Evolutionary conservation across 2,888 invertebrate species (phyloP), one percentile per base, ranked within the genome.

Genomic region (Crossocerus cetratus): DNA sequence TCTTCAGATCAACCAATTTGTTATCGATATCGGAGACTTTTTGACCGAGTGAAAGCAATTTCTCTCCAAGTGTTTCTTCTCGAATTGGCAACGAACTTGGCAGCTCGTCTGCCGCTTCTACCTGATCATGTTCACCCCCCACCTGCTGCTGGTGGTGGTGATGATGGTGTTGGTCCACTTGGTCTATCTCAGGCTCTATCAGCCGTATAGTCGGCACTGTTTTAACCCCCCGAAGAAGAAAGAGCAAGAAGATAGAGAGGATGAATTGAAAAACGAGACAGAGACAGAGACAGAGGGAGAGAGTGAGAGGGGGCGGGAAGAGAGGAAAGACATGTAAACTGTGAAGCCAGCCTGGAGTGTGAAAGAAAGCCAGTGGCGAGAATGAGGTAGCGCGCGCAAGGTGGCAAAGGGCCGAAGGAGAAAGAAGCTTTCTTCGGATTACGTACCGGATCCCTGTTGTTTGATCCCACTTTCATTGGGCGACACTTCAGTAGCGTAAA

Each of bases 1-100:
- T 95, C 88, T 96, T 96, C 65, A 97, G 91, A 49, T 93, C 94
- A 72, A 94, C 94, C 77, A 97, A 90, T 90, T 96, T 96, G 11
- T 93, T 91, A 88, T 96, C 96, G 83, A 97, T 96, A 82, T 96
- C 94, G 66, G 94, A 95, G 0, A 96, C 96, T 91, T 96, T 96
- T 89, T 95, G 95, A 90, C 96, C 96, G 62, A 96, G 91, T 0
- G 94, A 93, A 61, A 95, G 92, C 55, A 96, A 90, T 86, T 89
- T 88, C 61, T 88, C 87, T 22, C 89, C 89, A 2, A 89, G 79
- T 49, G 49, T 49, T 16, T 49, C 49, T 8, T 82, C 49, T 8
- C 82, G 20, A 3, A 20, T 1, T 18, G 55, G 22, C 55, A 22
- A 32, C 32, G 32, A 32, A 32, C 32, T 3, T 32, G 32, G 32